phyloP scores from a whole-genome alignment of 2,113 vertebrate species.

The Illadopsis cleaveri region DNA sequence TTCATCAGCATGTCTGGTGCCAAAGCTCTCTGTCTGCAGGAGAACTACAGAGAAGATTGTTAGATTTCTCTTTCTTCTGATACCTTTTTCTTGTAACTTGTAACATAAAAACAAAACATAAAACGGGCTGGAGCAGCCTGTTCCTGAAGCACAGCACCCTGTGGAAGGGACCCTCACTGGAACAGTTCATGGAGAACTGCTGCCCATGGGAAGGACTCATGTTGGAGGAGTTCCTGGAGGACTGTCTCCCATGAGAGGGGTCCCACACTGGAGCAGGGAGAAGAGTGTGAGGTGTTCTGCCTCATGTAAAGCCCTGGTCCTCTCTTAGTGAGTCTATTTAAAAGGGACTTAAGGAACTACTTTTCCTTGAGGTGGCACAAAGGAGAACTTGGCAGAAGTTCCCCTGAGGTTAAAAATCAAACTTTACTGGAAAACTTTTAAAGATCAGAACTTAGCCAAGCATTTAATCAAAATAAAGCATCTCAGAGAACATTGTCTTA shows the following conservation, averaged over 20 bases:
- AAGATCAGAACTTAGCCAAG: background rate
- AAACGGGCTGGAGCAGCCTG: background rate
- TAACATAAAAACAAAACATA: background rate
- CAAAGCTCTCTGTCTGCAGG: background rate
- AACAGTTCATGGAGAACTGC: background rate
- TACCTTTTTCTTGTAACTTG: background rate
- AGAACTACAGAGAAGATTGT: background rate
- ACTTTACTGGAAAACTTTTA: background rate
- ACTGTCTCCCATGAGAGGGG: background rate
- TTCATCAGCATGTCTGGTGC: background rate
- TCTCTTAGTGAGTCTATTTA: background rate
- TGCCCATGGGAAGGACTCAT: background rate
- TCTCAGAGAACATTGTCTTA: background rate
- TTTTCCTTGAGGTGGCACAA: background rate
- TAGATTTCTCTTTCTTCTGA: background rate
- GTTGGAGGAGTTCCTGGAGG: background rate
- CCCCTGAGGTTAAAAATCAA: background rate
- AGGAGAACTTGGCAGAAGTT: background rate
- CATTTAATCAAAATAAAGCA: background rate
- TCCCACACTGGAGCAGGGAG: rapidly evolving
- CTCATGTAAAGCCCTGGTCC: background rate
- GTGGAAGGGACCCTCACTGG: background rate
- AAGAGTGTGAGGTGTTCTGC: background rate
- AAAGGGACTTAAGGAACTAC: background rate
- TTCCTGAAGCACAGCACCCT: background rate